Evolutionary conservation across 2,113 vertebrate genomes (phyloP), one percentile per base, ranked within the genome.

Genomic region (Protobothrops flavoviridis): DNA sequence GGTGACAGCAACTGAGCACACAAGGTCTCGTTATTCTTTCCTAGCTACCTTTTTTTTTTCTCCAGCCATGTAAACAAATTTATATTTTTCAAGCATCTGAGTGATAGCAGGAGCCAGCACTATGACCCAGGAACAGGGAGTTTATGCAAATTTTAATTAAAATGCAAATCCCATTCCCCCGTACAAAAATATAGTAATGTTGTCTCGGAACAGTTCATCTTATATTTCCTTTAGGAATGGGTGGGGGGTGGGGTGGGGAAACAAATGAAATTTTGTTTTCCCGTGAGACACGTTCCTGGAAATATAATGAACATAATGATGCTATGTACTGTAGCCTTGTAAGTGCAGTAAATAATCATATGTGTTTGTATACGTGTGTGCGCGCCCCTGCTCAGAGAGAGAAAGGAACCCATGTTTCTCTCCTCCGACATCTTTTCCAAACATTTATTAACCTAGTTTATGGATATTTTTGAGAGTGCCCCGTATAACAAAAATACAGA

Each of bases 71-170:
- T 96, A 97, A 96, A 95, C 94, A 96, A 93, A 95, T 95, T 96
- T 95, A 94, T 95, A 93, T 96, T 95, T 96, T 93, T 89, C 64
- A 50, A 95, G 94, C 89, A 94, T 94, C 95, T 90, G 94, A 97
- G 96, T 94, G 94, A 96, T 96, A 95, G 94, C 95, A 90, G 96
- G n/a, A 96, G 96, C 85, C 57, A 95, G 61, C 93, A 94, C 89
- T 93, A 93, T 95, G 94, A 96, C 93, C 0, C 0, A 95, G 93
- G 90, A 87, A 87, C 91, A 85, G 91, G 90, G 93, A 88, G 90
- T 94, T 91, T 90, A 95, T 95, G 91, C 92, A 95, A 95, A 94
- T 97, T 96, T 90, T 97, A 97, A 96, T 97, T 97, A 93, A 87
- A 95, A 97, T 94, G 96, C 93, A 95, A 96, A 96, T 94, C 92